Evolutionary conservation across 2,888 invertebrate species (phyloP).

Genomic region (Coremacera marginata): DNA sequence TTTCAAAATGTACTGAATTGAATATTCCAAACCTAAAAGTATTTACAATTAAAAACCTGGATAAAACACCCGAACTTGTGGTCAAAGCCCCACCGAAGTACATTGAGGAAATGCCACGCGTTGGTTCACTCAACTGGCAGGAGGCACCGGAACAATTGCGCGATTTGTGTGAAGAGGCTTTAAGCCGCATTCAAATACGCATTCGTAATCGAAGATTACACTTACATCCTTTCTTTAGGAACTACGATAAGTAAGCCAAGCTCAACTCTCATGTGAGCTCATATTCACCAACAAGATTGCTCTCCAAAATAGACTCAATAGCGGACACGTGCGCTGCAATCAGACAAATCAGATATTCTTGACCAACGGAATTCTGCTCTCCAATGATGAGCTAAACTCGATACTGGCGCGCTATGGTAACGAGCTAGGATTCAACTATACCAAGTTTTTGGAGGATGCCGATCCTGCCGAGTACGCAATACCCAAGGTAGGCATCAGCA

Average conservation of each 20-base stretch:
- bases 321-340: slow-evolving; percentile 79
- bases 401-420: slow-evolving; percentile 80
- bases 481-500: slow-evolving; percentile 50
- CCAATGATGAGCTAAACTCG: slow-evolving; percentile 77
- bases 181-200: slow-evolving; percentile 75
- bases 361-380: slow-evolving; percentile 76
- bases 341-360: slow-evolving; percentile 80
- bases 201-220: slow-evolving; percentile 75
- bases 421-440: slow-evolving; percentile 82
- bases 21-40: slow-evolving; percentile 66
- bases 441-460: slow-evolving; percentile 76
- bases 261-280: not conserved
- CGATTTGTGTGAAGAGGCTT: slow-evolving; percentile 74
- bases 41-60: slow-evolving; percentile 76
- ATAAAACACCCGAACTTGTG: slow-evolving; percentile 76
- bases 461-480: slow-evolving; percentile 66
- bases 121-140: slow-evolving; percentile 71
- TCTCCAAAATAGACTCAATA: slow-evolving; percentile 72
- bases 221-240: slow-evolving; percentile 78
- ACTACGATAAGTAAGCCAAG: slow-evolving; percentile 75
- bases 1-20: not conserved
- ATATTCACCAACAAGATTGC: not conserved
- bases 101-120: slow-evolving; percentile 69
- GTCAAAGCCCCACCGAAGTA: slow-evolving; percentile 73
- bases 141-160: slow-evolving; percentile 62